phyloP scores from a whole-genome alignment of 2,888 invertebrate genomes.

The Papilio gigon region DNA sequence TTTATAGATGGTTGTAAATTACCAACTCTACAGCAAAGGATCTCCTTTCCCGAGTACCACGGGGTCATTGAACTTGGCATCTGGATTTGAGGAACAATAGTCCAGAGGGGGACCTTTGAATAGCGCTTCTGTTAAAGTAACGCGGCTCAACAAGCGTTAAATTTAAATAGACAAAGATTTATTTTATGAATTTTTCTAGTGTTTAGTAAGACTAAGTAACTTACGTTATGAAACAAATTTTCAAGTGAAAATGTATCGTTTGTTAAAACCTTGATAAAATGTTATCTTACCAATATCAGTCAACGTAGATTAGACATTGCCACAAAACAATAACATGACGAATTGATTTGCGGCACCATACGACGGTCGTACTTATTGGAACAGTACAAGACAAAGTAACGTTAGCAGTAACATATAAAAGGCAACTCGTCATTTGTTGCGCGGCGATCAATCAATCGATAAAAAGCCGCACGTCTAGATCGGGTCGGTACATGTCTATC shows the following conservation, averaged over 20 bases:
- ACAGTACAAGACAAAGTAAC: constrained; percentile 18
- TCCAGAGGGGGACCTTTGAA: constrained; percentile 33
- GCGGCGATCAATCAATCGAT: constrained; percentile 37
- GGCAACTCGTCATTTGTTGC: constrained; percentile 15
- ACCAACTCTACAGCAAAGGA: constrained; percentile 61
- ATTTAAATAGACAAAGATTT: constrained; percentile 49
- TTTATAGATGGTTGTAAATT: constrained; percentile 57
- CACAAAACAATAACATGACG: constrained; percentile 5
- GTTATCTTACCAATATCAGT: constrained; percentile 10
- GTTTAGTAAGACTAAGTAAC: too few relatives aligned
- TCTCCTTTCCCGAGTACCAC: constrained; percentile 48
- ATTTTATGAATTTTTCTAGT: too few relatives aligned
- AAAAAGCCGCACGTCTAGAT: constrained; percentile 31
- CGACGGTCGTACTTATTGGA: background rate
- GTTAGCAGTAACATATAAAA: constrained; percentile 7
- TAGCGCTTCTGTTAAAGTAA: constrained; percentile 46
- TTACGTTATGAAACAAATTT: too few relatives aligned
- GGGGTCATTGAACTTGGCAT: constrained; percentile 63
- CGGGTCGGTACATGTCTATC: constrained; percentile 40
- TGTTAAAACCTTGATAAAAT: background rate
- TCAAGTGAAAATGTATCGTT: too few relatives aligned
- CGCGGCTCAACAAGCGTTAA: constrained; percentile 46
- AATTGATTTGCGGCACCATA: background rate
- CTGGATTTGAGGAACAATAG: constrained; percentile 65
- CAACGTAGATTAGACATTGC: background rate